Conservation (phyloP, 1,140 invertebrate genomes). For the Aphidius gifuensis region DNA sequence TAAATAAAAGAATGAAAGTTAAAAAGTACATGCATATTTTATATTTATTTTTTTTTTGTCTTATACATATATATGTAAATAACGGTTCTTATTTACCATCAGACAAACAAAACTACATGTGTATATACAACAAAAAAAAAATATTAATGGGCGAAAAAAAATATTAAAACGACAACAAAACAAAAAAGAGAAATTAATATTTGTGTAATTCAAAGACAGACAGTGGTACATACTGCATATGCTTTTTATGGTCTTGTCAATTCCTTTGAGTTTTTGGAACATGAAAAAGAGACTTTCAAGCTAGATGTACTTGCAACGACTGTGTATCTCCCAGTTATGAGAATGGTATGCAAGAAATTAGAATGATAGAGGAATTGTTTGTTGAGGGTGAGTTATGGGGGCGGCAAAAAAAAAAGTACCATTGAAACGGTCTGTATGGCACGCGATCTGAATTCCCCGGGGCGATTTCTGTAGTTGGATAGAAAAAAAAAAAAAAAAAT, state of each 20-base stretch:
- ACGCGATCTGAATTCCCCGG: constrained; percentile 25
- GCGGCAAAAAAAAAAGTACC: constrained; percentile 16
- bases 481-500: constrained; percentile 20
- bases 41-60: no score
- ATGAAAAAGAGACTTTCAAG: constrained; percentile 21
- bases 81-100: no score
- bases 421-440: constrained; percentile 28
- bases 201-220: constrained; percentile 10
- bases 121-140: neutral
- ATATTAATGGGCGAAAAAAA: neutral
- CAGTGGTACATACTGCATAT: constrained; percentile 6
- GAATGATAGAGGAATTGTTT: neutral
- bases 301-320: constrained; percentile 17
- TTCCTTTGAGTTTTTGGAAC: constrained; percentile 19
- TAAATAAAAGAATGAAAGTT: neutral
- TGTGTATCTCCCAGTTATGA: neutral
- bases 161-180: constrained; percentile 2
- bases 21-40: no score
- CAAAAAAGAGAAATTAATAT: constrained; percentile 9
- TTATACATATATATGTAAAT: no score
- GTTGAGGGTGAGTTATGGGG: neutral
- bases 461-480: constrained; percentile 19
- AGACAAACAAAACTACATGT: neutral
- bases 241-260: constrained; percentile 13
- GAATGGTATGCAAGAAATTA: neutral